phyloP scores from a whole-genome alignment of 2,113 vertebrate genomes.

The Apodemus speciosus region DNA sequence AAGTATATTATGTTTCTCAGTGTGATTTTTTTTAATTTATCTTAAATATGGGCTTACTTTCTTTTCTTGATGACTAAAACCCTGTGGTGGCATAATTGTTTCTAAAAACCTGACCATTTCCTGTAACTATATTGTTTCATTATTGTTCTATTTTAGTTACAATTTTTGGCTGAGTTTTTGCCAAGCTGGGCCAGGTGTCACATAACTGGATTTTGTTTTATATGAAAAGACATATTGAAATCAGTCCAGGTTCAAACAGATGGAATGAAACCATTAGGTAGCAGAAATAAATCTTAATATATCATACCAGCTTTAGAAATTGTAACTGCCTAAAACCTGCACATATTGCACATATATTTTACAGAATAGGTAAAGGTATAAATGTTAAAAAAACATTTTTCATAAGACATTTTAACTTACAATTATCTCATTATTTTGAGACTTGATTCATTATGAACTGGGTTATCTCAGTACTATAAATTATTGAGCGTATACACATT shows the following conservation, averaged over 20 bases:
- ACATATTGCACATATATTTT: neutral
- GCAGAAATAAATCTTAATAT: slow-evolving; percentile 65
- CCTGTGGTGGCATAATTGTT: neutral
- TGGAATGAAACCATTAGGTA: slow-evolving; percentile 70
- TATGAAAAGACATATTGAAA: slow-evolving; percentile 67
- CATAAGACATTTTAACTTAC: neutral
- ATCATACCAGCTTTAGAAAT: slow-evolving; percentile 52
- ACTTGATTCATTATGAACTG: neutral
- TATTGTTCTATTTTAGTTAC: slow-evolving; percentile 42
- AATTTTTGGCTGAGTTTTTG: slow-evolving; percentile 60
- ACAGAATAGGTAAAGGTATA: slow-evolving; percentile 10
- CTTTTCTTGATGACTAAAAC: slow-evolving; percentile 43
- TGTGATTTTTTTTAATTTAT: slow-evolving; percentile 8
- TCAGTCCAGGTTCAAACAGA: slow-evolving; percentile 74
- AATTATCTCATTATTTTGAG: neutral
- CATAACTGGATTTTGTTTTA: slow-evolving; percentile 71
- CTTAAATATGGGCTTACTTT: slow-evolving; percentile 43
- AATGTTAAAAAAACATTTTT: slow-evolving; percentile 11
- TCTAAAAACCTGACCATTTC: neutral
- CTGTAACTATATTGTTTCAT: slow-evolving; percentile 24
- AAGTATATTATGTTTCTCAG: slow-evolving; percentile 23
- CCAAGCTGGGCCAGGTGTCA: slow-evolving; percentile 51
- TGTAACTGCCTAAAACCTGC: slow-evolving; percentile 27
- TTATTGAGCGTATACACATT: slow-evolving; percentile 12
- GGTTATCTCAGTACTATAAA: neutral